Base-by-base conservation (phyloP, 2,797 vertebrate species). In the Aselliscus stoliczkanus region DNA sequence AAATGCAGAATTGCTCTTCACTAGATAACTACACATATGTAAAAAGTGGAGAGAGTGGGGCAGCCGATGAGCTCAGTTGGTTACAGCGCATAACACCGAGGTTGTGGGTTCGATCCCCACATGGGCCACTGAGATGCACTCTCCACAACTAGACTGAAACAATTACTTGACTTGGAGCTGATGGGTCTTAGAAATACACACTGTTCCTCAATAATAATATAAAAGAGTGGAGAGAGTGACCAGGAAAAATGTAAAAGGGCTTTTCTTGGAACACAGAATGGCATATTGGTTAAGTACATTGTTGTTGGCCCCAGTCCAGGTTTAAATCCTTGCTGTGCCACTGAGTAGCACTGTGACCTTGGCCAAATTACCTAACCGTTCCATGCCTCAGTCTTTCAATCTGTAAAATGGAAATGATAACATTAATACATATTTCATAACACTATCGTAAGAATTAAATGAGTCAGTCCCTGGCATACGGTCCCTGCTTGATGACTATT, bases 361-460 rank as follows among this genome's bases (percentile, higher is more conserved):
- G 75, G 60, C 31, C 62, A 73, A 77, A 88, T 88, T 69, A 76
- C 31, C 44, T 85, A 84, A 29, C 29, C 37, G 50, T 83, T 64
- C 50, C 29, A 73, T 76, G 34, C 20, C 23, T 79, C n/a, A 29
- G 23, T 47, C 37, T 92, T 7, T 80, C 31, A 58, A 65, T 58
- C 11, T 89, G 20, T 89, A 86, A 89, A 96, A 58, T 72, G 37
- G 21, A 87, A 86, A 88, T 79, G 72, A 81, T 82, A 83, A 67
- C 90, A 54, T 17, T 93, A 79, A 37, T 84, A 64, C 31, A 50
- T 81, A 42, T 76, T 93, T 89, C 11, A 67, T 81, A 73, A 50
- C 54, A 95, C 52, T 39, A 42, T 25, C 93, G 47, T 96, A 44
- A 76, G 11, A 75, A 52, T 89, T 76, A 88, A 85, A 83, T 84